phyloP scores from a whole-genome alignment of 2,113 vertebrate genomes.

The Chloroceryle aenea region DNA sequence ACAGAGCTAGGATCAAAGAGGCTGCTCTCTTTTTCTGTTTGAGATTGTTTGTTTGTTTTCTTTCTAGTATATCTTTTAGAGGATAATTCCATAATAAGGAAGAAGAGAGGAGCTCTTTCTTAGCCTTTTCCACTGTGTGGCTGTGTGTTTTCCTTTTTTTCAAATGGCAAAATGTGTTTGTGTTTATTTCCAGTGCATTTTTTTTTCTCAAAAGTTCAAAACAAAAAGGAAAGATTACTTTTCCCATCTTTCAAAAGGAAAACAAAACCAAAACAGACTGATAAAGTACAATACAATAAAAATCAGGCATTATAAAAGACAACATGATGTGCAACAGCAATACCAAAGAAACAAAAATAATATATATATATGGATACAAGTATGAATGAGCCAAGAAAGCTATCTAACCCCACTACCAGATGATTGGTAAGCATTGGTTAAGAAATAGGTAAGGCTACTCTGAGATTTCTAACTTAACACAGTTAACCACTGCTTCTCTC shows the following conservation, averaged over 20 bases:
- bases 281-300: conserved; percentile 81
- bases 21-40: conserved; percentile 39
- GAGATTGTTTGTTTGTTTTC: background rate
- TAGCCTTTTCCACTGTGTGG: conserved; percentile 44
- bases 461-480: conserved; percentile 76
- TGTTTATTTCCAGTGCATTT: conserved; percentile 84
- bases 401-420: conserved; percentile 71
- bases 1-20: conserved; percentile 16
- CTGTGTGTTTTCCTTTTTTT: conserved; percentile 62
- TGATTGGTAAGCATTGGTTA: conserved; percentile 81
- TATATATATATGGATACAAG: conserved; percentile 64
- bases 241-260: conserved; percentile 76
- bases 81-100: conserved; percentile 17
- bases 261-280: conserved; percentile 51
- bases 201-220: conserved; percentile 69
- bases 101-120: conserved; percentile 24
- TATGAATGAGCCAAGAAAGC: conserved; percentile 74
- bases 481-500: conserved; percentile 76
- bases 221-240: conserved; percentile 71
- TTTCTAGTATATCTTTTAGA: conserved; percentile 23
- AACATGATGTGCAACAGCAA: conserved; percentile 81
- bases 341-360: conserved; percentile 73
- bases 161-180: conserved; percentile 76
- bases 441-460: conserved; percentile 81
- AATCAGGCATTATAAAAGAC: conserved; percentile 77